Conservation (phyloP, 2,113 vertebrate genomes). For the Oryctolagus cuniculus region mOryCun1.1 NC_091432.1:190169001-190169500, state of each 20-base stretch:
- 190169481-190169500: neutral
- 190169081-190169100: too few relatives aligned
- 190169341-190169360: conserved; percentile 3
- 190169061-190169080: too few relatives aligned
- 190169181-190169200: too few relatives aligned
- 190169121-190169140: too few relatives aligned
- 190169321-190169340: neutral
- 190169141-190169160: too few relatives aligned
- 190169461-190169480: neutral
- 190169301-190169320: neutral
- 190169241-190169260: conserved; percentile 41
- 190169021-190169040: too few relatives aligned
- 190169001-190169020: too few relatives aligned
- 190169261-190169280: conserved; percentile 34
- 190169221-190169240: too few relatives aligned
- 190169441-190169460: conserved; percentile 42
- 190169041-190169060: too few relatives aligned
- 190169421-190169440: neutral
- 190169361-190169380: neutral
- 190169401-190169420: neutral
- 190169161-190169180: too few relatives aligned
- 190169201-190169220: too few relatives aligned
- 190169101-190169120: too few relatives aligned
- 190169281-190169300: neutral
- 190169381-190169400: neutral